Base-by-base conservation (phyloP, 2,797 vertebrate species). In the Coendou prehensilis region DNA sequence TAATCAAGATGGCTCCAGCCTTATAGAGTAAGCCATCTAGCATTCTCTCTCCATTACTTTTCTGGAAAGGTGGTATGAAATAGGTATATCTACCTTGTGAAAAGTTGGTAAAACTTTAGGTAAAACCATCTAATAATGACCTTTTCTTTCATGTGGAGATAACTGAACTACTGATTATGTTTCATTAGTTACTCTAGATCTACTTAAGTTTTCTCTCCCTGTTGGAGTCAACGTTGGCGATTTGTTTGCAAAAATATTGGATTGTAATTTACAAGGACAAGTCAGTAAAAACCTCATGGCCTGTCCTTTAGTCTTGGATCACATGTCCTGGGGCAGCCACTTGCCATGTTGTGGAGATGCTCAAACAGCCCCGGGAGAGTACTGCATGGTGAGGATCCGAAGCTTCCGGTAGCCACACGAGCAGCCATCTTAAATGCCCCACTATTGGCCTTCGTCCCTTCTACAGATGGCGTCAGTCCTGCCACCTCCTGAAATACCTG, bases 331-430 rank as follows among this genome's bases (percentile, higher is more conserved):
- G 45, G 50, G 8, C n/a, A 50, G 73, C 52, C 28, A 17, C 59
- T 14, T 18, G 23, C 22, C 57, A 6, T 37, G 14, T 9, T 0
- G 8, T 47, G 9, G 33, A 61, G 28, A 47, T 41, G 30, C 23
- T 17, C 37, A 6, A 13, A 9, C 6, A 47, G 30, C 26, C 30
- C 81, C 28, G 7, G n/a, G 11, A 92, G 45, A 26, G 9, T 9
- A 45, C 28, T 11, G 5, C 15, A 15, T 1, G 22, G 9, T 2
- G 26, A 50, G 9, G 37, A 84, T 10, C 71, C 79, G 59, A 57
- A 4, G 28, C 6, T 2, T 45, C 56, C n/a, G 26, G 23, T 3
- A 37, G 23, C 41, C 2, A 2, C 4, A 0, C 0, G 22, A 26
- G 20, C 1, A 15, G 73, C 37, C 10, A 1, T 37, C 28, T 6